Percentiles rank a stretch among this genome's conserved stretches.
Evolutionary conservation across 92 coral and sea anemone genomes (phyloP).

Genomic region (Parazoanthus darwini): DNA sequence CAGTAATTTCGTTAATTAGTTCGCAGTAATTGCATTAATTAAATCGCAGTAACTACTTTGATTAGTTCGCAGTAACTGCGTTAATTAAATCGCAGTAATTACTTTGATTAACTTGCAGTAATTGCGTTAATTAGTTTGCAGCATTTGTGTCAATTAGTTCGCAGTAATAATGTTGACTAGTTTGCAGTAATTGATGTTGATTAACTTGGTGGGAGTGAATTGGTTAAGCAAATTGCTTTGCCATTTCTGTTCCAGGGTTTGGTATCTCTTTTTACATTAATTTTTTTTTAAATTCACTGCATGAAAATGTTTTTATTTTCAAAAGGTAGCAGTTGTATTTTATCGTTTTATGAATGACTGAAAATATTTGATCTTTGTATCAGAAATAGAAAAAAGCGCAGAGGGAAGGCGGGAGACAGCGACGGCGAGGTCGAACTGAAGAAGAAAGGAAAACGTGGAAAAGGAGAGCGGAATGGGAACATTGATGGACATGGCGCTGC

Average conservation of each 20-base stretch:
- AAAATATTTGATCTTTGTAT: neutral
- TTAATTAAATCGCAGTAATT: too few species aligned
- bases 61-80: too few species aligned
- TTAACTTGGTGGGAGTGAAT: too few species aligned
- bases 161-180: too few species aligned
- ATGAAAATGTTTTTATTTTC: neutral
- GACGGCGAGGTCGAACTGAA: neutral
- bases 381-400: constrained; percentile 4
- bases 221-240: neutral
- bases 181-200: too few species aligned
- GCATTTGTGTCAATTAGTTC: too few species aligned
- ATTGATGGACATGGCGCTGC: neutral
- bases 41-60: too few species aligned
- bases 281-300: neutral
- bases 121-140: too few species aligned
- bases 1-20: too few species aligned
- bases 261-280: neutral
- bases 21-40: too few species aligned
- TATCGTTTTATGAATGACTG: neutral
- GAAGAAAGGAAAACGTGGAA: neutral
- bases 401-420: neutral
- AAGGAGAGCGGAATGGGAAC: constrained; percentile 8
- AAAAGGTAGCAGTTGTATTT: too few species aligned
- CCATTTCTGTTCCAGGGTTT: neutral
- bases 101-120: too few species aligned